Conservation (phyloP, 2,113 vertebrate species). For the Cariama cristata region DNA sequence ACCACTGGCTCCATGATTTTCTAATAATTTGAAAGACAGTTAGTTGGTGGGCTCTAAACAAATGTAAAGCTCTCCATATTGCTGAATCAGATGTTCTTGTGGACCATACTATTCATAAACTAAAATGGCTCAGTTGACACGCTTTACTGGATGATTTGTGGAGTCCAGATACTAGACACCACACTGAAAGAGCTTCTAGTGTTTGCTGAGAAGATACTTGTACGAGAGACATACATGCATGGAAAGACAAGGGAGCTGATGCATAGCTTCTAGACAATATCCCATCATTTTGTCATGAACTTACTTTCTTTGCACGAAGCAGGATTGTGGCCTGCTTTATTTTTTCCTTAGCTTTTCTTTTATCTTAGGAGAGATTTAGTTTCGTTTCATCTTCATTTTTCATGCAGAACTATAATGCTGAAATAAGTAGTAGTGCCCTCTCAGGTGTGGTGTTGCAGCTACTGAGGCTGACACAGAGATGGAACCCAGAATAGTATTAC, state of each 20-base stretch:
- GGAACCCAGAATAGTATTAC: neutral
- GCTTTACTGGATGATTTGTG: neutral
- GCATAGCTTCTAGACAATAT: neutral
- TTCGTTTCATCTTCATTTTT: neutral
- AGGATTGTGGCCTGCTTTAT: neutral
- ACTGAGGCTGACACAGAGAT: neutral
- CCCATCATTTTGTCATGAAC: neutral
- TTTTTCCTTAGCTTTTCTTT: neutral
- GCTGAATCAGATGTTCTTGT: constrained; percentile 15
- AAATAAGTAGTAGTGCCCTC: neutral
- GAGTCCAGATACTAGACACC: neutral
- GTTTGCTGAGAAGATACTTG: neutral
- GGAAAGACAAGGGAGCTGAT: neutral
- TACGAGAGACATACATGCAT: accelerated
- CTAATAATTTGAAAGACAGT: neutral
- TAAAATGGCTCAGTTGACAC: neutral
- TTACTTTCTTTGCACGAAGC: neutral
- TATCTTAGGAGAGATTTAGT: neutral
- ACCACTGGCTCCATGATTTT: neutral
- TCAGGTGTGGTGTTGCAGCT: neutral
- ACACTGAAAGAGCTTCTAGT: neutral
- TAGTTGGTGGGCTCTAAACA: neutral
- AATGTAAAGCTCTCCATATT: neutral
- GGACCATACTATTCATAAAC: neutral
- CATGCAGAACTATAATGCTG: neutral